These are phyloP conservation scores for Pycnomerus fuliginosus DNA, from an alignment of 2,888 invertebrate genomes.

Conservation along the genomic window DNA sequence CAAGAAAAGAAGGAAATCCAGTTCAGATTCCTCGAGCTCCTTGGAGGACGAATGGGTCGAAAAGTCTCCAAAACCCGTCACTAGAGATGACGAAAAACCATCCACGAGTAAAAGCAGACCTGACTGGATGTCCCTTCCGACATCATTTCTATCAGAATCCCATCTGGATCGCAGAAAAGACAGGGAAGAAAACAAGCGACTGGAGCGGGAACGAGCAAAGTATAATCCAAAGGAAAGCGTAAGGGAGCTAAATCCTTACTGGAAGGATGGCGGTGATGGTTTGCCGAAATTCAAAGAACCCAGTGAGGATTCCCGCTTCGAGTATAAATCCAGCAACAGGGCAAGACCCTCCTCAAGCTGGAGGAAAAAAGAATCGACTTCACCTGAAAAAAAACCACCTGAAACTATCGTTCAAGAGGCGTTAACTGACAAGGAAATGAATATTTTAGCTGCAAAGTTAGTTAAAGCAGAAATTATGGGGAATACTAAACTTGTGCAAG, in stretches of 20 bases:
- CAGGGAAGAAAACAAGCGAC: constrained; percentile 55
- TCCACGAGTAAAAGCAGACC: constrained; percentile 30
- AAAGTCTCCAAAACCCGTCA: constrained; percentile 41
- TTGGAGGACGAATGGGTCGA: constrained; percentile 65
- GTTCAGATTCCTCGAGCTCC: constrained; percentile 29
- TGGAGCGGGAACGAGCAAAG: constrained; percentile 59
- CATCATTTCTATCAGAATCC: constrained; percentile 49
- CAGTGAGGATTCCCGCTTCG: constrained; percentile 48
- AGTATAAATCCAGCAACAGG: constrained; percentile 7
- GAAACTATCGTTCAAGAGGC: constrained; percentile 2
- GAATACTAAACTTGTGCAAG: constrained; percentile 65
- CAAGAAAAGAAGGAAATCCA: constrained; percentile 49
- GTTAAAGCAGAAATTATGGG: constrained; percentile 95
- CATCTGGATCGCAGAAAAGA: constrained; percentile 52
- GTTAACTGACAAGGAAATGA: constrained; percentile 81
- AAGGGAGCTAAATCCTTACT: constrained; percentile 87
- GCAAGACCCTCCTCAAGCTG: constrained; percentile 16
- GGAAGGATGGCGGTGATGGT: constrained; percentile 87
- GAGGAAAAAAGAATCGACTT: constrained; percentile 28
- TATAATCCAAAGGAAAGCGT: constrained; percentile 71
- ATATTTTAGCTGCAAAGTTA: constrained; percentile 85
- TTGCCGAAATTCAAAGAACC: constrained; percentile 64
- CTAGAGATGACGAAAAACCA: constrained; percentile 22
- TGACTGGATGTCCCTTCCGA: constrained; percentile 77
- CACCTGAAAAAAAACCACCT: background rate